Conservation (phyloP, 1,140 invertebrate species). For the Platorchestia sp. region DNA sequence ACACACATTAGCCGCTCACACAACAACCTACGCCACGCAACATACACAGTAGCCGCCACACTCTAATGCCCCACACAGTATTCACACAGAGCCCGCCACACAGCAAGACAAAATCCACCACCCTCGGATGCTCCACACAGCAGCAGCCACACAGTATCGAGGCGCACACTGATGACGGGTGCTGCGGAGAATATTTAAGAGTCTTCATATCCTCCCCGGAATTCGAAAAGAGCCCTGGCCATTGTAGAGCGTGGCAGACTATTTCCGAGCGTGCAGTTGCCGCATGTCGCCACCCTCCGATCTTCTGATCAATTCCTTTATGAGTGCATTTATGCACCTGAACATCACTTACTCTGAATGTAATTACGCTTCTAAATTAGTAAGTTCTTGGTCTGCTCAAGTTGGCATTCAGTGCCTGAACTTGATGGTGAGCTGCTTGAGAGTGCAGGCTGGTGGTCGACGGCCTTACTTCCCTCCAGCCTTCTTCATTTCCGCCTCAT, state of each 20-base stretch:
- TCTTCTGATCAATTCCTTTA: background rate
- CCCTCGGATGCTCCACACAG: background rate
- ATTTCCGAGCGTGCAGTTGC: background rate
- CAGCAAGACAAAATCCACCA: too few relatives aligned
- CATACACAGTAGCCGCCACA: background rate
- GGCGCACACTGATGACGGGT: background rate
- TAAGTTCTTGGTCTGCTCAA: background rate
- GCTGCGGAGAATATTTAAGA: background rate
- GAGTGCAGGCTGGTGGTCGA: background rate
- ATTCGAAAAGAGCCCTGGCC: background rate
- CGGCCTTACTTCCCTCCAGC: background rate
- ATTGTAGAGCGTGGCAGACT: conserved; percentile 19
- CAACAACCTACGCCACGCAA: background rate
- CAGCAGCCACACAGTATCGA: background rate
- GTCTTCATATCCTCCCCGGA: background rate
- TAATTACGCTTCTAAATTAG: background rate
- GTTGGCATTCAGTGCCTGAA: background rate
- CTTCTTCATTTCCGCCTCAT: background rate
- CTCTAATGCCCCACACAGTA: too few relatives aligned
- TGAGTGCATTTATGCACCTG: background rate
- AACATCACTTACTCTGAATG: background rate
- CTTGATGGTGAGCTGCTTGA: background rate
- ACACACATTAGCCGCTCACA: background rate
- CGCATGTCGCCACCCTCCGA: background rate
- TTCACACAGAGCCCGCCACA: background rate